Evolutionary conservation across 2,113 vertebrate genomes (phyloP), one percentile per base, ranked within the genome.

Genomic region (Paratilapia polleni): DNA sequence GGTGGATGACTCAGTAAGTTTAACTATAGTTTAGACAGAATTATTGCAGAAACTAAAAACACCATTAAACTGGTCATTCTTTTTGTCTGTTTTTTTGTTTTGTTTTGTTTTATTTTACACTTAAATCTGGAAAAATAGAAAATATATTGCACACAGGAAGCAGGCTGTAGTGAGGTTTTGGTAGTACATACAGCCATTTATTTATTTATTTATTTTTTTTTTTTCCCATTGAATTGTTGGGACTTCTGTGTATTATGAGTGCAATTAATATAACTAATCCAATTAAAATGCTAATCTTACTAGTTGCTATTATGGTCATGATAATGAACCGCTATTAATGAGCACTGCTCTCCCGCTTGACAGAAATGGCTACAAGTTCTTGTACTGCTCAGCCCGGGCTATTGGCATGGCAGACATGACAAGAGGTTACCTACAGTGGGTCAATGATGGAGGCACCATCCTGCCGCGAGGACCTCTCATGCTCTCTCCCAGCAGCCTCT

Each of bases 331-430:
- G 15, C 8, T 5, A 20, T 58, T 88, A 88, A 81, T 77, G 62
- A 88, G 56, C 38, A 2, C 64, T 6, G 8, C n/a, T 80, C 31
- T 82, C 10, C 13, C 68, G 26, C 4, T 84, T 34, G 6, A 26
- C 91, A 99, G 98, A 92, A 99, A 99, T 11, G 98, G 98, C 88
- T 99, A 99, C 93, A 99, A 99, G 94, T 99, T 99, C 93, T 94
- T 99, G 49, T 99, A 99, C 93, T 99, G 98, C 87, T 99, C 98
- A 0, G 98, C 98, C 1, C 97, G 98, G 28, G 98, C 98, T 70
- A 99, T 99, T 4, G 98, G 98, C 82, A 99, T 99, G 98, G 98
- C 98, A 0, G 97, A 98, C 92, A 99, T 99, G 97, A 99, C 98
- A 3, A 95, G 98, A 54, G 97, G 98, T 1, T 99, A 99, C 94